Evolutionary conservation across 2,888 invertebrate species (phyloP), one percentile per base, ranked within the genome.

Genomic region (Zygogramma bicolorata): DNA sequence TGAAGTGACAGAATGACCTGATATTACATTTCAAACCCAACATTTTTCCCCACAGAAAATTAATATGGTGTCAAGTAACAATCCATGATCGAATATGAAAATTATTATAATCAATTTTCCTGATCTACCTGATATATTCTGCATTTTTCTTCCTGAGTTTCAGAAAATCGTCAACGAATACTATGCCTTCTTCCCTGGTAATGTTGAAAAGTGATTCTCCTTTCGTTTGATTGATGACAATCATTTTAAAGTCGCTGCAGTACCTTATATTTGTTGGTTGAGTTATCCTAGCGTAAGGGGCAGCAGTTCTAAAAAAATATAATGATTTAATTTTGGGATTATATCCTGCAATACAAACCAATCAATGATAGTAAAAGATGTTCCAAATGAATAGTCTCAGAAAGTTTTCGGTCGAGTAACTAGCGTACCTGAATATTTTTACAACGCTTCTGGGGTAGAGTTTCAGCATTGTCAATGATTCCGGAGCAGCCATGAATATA

Each of bases 141-240:
- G 68, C 27, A 0, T 86, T 79, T 0, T 89, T 85, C 7, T 80
- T 84, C 71, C 85, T 82, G 63, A 92, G 81, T 1, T 87, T 85
- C 1, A 85, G 81, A 6, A 86, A 83, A 81, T 91, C 87, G 13
- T 86, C 84, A 0, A 92, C 90, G 81, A 88, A 92, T 25, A 92
- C 80, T 75, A 92, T 92, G 5, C 92, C 92, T 40, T 88, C 89
- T 0, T 75, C 80, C 10, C 82, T 79, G 0, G 92, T 92, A 7
- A 92, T 86, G 46, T 87, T 88, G 80, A 91, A 91, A 7, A 89
- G 89, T 3, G 15, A 18, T 13, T 53, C 25, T n/a, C 15, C 53
- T 57, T 18, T 7, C 27, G 49, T 38, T 67, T 61, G 15, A 72
- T 76, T 6, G 62, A 49, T 34, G 20, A 71, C 75, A 6, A 69